phyloP scores from a whole-genome alignment of 2,888 invertebrate genomes.

The Lagria hirta region DNA sequence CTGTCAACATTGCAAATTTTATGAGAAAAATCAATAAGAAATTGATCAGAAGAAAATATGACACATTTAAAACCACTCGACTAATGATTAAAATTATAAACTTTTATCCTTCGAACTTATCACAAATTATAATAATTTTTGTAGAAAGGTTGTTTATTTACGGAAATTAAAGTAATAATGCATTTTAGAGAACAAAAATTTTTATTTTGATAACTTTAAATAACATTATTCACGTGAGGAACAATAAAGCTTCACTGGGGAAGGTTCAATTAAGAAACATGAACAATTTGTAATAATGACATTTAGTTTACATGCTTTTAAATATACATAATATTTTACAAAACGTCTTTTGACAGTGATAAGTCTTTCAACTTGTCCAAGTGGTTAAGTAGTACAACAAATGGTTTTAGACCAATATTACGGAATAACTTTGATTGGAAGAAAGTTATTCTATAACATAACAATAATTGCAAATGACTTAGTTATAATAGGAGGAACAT shows the following conservation, averaged over 20 bases:
- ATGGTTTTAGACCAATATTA: slow-evolving; percentile 36
- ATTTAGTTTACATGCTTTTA: slow-evolving; percentile 52
- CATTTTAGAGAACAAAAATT: slow-evolving; percentile 52
- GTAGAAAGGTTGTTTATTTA: no score
- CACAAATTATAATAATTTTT: no score
- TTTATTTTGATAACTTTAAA: slow-evolving; percentile 53
- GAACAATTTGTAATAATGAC: slow-evolving; percentile 53
- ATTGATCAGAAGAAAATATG: no score
- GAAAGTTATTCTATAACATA: slow-evolving; percentile 34
- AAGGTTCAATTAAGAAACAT: slow-evolving; percentile 52
- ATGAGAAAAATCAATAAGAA: no score
- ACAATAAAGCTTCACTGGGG: slow-evolving; percentile 53
- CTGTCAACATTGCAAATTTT: no score
- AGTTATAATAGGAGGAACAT: slow-evolving; percentile 55
- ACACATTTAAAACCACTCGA: no score
- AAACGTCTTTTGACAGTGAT: slow-evolving; percentile 52
- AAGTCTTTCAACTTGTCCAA: slow-evolving; percentile 52
- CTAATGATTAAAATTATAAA: no score
- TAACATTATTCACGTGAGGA: slow-evolving; percentile 53
- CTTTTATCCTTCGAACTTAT: no score
- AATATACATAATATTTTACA: slow-evolving; percentile 54
- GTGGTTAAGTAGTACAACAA: slow-evolving; percentile 50
- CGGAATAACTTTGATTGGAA: slow-evolving; percentile 30
- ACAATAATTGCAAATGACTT: slow-evolving; percentile 50
- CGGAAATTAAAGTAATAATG: no score